Percentiles rank a stretch among this genome's conserved stretches.
phyloP scores from a whole-genome alignment of 2,797 vertebrate genomes.

The Phataginus tricuspis region DNA sequence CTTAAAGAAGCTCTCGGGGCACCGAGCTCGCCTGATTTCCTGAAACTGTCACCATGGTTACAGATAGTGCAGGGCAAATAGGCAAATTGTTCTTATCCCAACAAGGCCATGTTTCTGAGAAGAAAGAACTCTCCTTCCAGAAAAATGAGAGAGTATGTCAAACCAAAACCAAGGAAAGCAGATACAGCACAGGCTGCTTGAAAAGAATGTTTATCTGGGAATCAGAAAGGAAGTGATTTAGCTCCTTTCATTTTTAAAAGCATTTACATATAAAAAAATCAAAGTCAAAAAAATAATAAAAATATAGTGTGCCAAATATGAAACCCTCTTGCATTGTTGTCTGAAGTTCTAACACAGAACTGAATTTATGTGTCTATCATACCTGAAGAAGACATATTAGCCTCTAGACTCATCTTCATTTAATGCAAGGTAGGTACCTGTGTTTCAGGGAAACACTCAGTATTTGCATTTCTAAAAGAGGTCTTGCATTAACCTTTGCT shows the following conservation, averaged over 20 bases:
- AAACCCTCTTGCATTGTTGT: neutral
- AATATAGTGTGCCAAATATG: neutral
- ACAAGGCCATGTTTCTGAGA: slow-evolving; percentile 38
- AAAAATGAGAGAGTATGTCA: slow-evolving; percentile 25
- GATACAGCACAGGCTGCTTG: neutral
- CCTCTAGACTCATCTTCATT: neutral
- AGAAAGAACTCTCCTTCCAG: slow-evolving; percentile 34
- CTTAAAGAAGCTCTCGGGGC: neutral
- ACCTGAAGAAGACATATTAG: neutral
- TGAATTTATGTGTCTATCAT: neutral
- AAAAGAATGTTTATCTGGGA: neutral
- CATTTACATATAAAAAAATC: neutral
- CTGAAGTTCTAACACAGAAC: neutral
- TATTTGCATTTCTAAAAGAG: neutral
- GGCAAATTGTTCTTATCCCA: slow-evolving; percentile 3
- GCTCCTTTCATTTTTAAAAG: neutral
- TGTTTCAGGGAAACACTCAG: neutral
- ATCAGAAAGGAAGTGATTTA: slow-evolving; percentile 38
- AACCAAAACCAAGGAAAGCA: slow-evolving; percentile 31
- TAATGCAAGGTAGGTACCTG: neutral
- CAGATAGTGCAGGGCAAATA: neutral
- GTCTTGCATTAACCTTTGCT: neutral
- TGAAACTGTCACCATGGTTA: slow-evolving; percentile 45
- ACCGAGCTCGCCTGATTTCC: slow-evolving; percentile 53
- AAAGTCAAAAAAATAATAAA: slow-evolving; percentile 19